phyloP scores from a whole-genome alignment of 1,140 invertebrate genomes.

The Pogonomyrmex barbatus region DNA sequence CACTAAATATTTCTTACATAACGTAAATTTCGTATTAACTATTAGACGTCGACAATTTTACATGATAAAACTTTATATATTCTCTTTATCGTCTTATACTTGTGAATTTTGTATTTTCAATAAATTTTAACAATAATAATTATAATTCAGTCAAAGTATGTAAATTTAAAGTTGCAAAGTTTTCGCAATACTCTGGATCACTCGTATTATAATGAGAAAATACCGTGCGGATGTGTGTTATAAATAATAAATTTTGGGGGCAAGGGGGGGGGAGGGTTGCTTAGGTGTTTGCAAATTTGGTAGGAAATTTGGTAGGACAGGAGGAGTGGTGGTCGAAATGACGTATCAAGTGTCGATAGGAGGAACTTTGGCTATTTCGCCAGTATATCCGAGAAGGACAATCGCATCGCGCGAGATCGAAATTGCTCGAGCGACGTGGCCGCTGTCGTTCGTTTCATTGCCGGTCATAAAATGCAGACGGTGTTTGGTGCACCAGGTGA shows the following conservation, averaged over 20 bases:
- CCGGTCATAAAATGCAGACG: constrained; percentile 67
- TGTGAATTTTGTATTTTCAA: neutral
- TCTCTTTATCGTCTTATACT: no score
- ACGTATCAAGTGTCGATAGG: constrained; percentile 42
- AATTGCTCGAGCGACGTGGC: constrained; percentile 55
- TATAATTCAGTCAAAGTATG: neutral
- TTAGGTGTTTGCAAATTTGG: constrained; percentile 11
- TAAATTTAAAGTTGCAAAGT: neutral
- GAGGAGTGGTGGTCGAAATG: constrained; percentile 13
- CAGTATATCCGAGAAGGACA: constrained; percentile 52
- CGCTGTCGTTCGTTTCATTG: constrained; percentile 64
- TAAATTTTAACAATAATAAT: constrained; percentile 4
- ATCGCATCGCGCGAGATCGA: constrained; percentile 45
- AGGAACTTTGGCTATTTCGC: constrained; percentile 45
- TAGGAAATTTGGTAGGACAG: constrained; percentile 30
- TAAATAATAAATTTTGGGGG: constrained; percentile 17
- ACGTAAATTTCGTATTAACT: neutral
- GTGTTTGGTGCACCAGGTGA: constrained; percentile 56
- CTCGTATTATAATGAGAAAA: constrained; percentile 4
- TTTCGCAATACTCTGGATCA: neutral
- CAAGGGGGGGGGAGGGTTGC: no score
- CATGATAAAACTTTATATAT: neutral
- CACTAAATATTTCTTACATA: neutral
- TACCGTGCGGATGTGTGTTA: neutral
- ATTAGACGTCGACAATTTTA: neutral